Evolutionary conservation across 2,888 invertebrate species (phyloP), one percentile per base, ranked within the genome.

Genomic region (Platerodrilus igneus): DNA sequence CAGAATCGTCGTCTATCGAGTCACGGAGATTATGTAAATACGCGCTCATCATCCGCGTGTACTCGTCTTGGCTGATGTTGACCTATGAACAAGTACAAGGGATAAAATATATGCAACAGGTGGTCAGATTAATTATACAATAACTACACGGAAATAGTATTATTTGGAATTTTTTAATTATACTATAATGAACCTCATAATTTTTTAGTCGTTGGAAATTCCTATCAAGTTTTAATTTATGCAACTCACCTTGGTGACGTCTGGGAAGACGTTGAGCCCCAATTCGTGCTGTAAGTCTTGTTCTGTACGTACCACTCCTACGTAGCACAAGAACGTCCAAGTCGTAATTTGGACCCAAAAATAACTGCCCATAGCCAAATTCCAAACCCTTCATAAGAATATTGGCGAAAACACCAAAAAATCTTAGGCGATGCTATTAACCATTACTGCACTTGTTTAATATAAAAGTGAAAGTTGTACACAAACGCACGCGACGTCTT

Each of bases 1-100:
- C 55, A 45, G 49, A 45, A 35, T 51, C 48, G 37, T 49, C 52
- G 44, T 59, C 53, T 37, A 47, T 58, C 10, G 66, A 62, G 45
- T 63, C 58, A 25, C 60, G 64, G 9, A 70, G 59, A 20, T 67
- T 64, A 26, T 63, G 56, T 55, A 80, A 68, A 64, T 79, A 80
- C 62, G 74, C 71, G 49, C 67, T 66, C 68, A 79, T 78, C 67
- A 78, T 79, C 49, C 71, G 70, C 37, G 71, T 70, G 64, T 79
- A 80, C 60, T 80, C 80, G 47, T 71, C 64, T 63, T 78, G 77
- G 56, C 79, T 80, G 53, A 81, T 74, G 67, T 80, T 80, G 55
- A 78, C 78, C 80, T 81, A 70, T 23, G 66, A 68, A 56, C 42
- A 55, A 52, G 57, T 45, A 28, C 17, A 42, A 7, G 29, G 26